A percentile compares a stretch with the other conserved stretches of the same genome.
These are phyloP conservation scores for Drosophila lini DNA, from an alignment of 1,140 invertebrate genomes.

Conservation along the genomic window DNA sequence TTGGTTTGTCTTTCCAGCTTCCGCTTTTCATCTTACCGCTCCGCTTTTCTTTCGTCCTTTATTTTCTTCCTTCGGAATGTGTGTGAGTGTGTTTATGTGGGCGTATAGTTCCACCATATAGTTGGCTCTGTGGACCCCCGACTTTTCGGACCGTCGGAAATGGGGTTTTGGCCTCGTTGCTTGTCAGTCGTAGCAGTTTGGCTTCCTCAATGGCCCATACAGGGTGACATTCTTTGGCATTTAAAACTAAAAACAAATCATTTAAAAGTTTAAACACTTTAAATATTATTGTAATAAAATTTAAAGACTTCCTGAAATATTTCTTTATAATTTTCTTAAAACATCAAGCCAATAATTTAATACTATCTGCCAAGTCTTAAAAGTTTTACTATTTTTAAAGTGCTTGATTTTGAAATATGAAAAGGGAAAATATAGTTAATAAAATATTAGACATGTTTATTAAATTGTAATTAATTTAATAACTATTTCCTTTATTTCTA, in stretches of 20 bases:
- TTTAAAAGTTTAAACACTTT: not conserved
- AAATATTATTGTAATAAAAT: not conserved
- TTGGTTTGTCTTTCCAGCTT: conserved; percentile 84
- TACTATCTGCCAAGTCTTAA: not conserved
- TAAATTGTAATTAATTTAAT: not conserved
- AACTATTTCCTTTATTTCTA: not conserved
- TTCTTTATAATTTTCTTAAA: not conserved
- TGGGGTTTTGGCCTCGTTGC: conserved; percentile 25
- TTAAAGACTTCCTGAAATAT: not conserved
- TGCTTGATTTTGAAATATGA: not conserved
- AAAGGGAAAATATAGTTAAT: not conserved
- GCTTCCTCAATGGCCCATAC: conserved; percentile 23
- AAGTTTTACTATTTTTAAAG: not conserved
- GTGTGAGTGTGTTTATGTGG: conserved; percentile 19
- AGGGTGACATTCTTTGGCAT: conserved; percentile 34
- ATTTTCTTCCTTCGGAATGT: conserved; percentile 4
- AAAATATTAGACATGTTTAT: not conserved
- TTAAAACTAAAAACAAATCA: not conserved
- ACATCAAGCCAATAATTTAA: not conserved
- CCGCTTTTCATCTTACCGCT: conserved; percentile 61
- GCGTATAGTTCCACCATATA: conserved; percentile 23
- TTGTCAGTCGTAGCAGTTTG: conserved; percentile 10
- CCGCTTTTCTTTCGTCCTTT: conserved; percentile 40
- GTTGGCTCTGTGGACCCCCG: conserved; percentile 28
- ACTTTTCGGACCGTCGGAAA: conserved; percentile 36